These are phyloP conservation scores for Zelostemma sp. DNA, from an alignment of 1,140 invertebrate species.

Conservation along the genomic window DNA sequence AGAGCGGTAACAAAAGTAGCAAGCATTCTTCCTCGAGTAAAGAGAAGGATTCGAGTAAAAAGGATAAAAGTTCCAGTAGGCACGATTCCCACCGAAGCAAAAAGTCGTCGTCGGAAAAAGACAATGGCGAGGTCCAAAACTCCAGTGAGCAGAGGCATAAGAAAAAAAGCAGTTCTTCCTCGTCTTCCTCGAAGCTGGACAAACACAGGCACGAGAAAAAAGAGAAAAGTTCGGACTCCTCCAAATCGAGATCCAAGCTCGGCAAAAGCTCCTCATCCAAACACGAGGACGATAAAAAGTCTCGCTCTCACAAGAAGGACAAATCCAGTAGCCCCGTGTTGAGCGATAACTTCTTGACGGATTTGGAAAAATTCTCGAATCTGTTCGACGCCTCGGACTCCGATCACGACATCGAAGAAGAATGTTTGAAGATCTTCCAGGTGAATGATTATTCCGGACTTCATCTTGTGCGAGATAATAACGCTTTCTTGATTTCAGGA, in stretches of 20 bases:
- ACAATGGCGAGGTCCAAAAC: slow-evolving; percentile 45
- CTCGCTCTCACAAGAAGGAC: slow-evolving; percentile 38
- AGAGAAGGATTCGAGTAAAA: slow-evolving; percentile 45
- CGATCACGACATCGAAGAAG: slow-evolving; percentile 76
- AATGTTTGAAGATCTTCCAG: slow-evolving; percentile 83
- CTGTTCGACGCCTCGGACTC: slow-evolving; percentile 62
- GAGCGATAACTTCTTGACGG: slow-evolving; percentile 38
- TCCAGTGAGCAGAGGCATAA: slow-evolving; percentile 37
- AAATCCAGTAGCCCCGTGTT: slow-evolving; percentile 34
- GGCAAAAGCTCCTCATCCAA: slow-evolving; percentile 28
- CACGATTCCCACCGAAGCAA: slow-evolving; percentile 50
- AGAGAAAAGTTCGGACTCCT: slow-evolving; percentile 28
- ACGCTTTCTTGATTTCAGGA: slow-evolving; percentile 51
- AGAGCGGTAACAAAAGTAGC: slow-evolving; percentile 17
- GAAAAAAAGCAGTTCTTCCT: slow-evolving; percentile 37
- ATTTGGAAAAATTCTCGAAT: slow-evolving; percentile 54
- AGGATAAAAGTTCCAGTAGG: slow-evolving; percentile 47
- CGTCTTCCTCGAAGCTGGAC: slow-evolving; percentile 11
- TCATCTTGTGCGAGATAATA: slow-evolving; percentile 5
- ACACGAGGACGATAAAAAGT: slow-evolving; percentile 43
- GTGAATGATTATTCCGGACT: slow-evolving; percentile 54
- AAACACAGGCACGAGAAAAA: slow-evolving; percentile 38
- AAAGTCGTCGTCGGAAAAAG: slow-evolving; percentile 28
- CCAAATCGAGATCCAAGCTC: slow-evolving; percentile 39
- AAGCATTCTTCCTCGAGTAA: slow-evolving; percentile 45